Evolutionary conservation across 2,797 vertebrate species (phyloP).

Genomic region (Enteromius afrohamiltoni): DNA sequence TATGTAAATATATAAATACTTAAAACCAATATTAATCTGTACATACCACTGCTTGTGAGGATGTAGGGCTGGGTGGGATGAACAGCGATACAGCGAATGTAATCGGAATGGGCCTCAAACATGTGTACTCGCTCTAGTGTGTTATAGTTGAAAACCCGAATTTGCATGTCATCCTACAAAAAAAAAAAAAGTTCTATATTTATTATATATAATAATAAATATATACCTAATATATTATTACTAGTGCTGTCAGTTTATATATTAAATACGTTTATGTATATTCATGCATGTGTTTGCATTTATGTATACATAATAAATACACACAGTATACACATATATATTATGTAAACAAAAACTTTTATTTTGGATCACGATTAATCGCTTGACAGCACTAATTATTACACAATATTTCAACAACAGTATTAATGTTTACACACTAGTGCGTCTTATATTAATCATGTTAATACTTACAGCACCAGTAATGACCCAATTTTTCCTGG

Average conservation of each 20-base stretch:
- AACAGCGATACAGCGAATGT: constrained; percentile 98
- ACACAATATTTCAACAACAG: not conserved
- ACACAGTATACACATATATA: too few relatives aligned
- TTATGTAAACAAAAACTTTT: too few relatives aligned
- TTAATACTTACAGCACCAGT: constrained; percentile 90
- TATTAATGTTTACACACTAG: not conserved
- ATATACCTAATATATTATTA: too few relatives aligned
- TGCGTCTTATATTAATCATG: not conserved
- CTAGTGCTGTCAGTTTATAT: too few relatives aligned
- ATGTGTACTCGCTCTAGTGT: constrained; percentile 96
- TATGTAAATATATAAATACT: not conserved
- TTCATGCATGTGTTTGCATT: too few relatives aligned
- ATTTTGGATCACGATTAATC: too few relatives aligned
- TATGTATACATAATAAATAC: too few relatives aligned
- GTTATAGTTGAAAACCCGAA: constrained; percentile 98
- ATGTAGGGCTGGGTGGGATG: constrained; percentile 98
- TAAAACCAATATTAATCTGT: not conserved
- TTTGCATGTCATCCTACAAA: constrained; percentile 96
- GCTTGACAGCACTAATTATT: not conserved
- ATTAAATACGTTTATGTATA: too few relatives aligned
- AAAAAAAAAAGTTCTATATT: not conserved
- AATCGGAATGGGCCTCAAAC: constrained; percentile 98
- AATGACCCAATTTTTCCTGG: constrained; percentile 98
- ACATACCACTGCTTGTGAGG: constrained; percentile 94
- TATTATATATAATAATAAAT: too few relatives aligned